Base-by-base conservation (phyloP, 92 coral and sea anemone genomes). In the Zoanthus sociatus region DNA sequence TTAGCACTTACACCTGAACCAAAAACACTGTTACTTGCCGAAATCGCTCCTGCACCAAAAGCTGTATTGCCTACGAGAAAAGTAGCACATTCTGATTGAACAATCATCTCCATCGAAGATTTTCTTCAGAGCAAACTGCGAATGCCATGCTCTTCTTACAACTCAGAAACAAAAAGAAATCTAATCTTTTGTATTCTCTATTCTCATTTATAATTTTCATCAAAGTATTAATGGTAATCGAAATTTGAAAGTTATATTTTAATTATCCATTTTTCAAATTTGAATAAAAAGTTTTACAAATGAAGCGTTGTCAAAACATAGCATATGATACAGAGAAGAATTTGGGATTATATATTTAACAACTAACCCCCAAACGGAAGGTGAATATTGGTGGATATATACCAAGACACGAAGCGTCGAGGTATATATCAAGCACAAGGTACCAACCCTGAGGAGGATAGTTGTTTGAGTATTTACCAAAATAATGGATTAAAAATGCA, bases 31-130 rank as follows among this genome's bases (percentile, higher is more conserved):
- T 21, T 20, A 67, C 84, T 63, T 63, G 85, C 21, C 45, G 45
- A 9, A 26, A 13, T 47, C 4, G 75, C 31, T 26, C 60, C 75
- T 64, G 63, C 85, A 46, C 85, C 75, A 64, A 81, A 81, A 1
- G 37, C 18, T 11, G 45, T 18, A 60, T 21, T 76, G 15, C 66
- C 64, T 76, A n/a, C 16, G 51, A 21, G 26, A 26, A 53, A 50
- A 20, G 5, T 2, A 51, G 6, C 74, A 30, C 9, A 63, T 63
- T 3, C 31, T 63, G 18, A 20, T 63, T 13, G 26, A 17, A 2
- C 69, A 20, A 63, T 17, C 4, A 4, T 37, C 42, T 20, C 26
- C 4, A 17, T 3, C 18, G 2, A 63, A 63, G 69, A 63, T 50
- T 50, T 50, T 50, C 9, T 50, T 63, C 20, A 63, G 26, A 6